These are phyloP conservation scores for Biston betularia DNA, from an alignment of 2,888 invertebrate genomes.

Conservation along the genomic window DNA sequence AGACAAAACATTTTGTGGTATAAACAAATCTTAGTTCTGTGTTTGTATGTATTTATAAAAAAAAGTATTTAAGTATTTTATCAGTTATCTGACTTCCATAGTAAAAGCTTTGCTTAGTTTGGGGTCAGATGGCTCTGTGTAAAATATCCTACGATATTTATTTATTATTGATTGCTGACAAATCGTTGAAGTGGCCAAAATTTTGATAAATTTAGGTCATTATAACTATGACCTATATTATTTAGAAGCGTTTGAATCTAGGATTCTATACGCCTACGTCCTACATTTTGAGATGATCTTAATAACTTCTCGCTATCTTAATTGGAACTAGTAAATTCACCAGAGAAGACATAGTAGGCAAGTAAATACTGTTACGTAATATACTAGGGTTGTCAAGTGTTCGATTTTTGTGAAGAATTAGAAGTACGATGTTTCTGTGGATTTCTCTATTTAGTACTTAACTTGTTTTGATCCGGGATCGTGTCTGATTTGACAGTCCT, in stretches of 20 bases:
- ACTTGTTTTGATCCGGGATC: neutral
- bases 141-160: too few species aligned
- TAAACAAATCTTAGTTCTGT: too few species aligned
- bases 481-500: too few species aligned
- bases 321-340: conserved; percentile 28
- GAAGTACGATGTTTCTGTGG: too few species aligned
- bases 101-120: too few species aligned
- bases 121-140: too few species aligned
- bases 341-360: conserved; percentile 13
- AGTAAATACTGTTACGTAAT: conserved; percentile 23
- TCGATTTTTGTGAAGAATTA: neutral
- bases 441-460: too few species aligned
- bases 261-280: neutral
- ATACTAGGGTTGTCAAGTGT: neutral
- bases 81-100: too few species aligned
- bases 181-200: neutral
- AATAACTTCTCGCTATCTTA: conserved; percentile 19
- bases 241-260: neutral
- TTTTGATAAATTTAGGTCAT: neutral
- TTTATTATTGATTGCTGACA: neutral
- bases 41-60: too few species aligned
- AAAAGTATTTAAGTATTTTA: too few species aligned
- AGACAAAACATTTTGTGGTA: too few species aligned
- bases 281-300: conserved; percentile 17
- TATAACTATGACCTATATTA: neutral